A percentile compares a stretch with the other conserved stretches of the same genome.
Conservation (phyloP, 2,888 invertebrate genomes). For the Capitulum mitella region DNA sequence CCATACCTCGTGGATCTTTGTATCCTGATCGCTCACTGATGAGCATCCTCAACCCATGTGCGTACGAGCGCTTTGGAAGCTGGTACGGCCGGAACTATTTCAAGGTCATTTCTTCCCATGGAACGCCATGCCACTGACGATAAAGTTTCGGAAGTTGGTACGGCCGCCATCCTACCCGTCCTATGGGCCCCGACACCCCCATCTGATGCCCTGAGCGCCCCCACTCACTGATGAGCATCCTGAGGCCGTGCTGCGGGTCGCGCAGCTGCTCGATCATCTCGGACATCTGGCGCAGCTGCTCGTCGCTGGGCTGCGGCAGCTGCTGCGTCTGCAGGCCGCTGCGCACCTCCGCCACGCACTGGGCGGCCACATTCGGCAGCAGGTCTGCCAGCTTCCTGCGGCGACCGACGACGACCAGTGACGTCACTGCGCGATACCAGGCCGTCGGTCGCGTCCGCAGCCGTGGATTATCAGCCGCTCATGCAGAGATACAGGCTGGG, state of each 20-base stretch:
- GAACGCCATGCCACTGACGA: no score
- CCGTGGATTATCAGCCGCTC: no score
- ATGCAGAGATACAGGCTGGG: no score
- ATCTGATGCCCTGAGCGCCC: no score
- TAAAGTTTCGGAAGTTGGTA: no score
- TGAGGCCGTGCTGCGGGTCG: neutral
- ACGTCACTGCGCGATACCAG: no score
- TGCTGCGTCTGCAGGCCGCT: neutral
- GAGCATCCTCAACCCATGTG: neutral
- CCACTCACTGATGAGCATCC: neutral
- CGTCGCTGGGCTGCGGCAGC: neutral
- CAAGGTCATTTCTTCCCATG: no score
- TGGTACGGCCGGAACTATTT: neutral
- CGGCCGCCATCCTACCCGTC: no score
- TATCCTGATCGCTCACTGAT: neutral
- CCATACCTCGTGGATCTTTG: no score
- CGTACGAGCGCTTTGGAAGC: neutral
- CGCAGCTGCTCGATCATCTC: slow-evolving; percentile 6
- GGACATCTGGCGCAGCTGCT: neutral
- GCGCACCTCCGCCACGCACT: neutral
- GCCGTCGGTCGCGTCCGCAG: no score
- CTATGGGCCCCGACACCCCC: neutral
- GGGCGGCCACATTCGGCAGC: slow-evolving; percentile 4
- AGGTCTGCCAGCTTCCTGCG: neutral
- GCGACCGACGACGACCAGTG: no score